These are phyloP conservation scores for Microplitis manilae DNA, from an alignment of 2,888 invertebrate genomes.

Conservation along the genomic window DNA sequence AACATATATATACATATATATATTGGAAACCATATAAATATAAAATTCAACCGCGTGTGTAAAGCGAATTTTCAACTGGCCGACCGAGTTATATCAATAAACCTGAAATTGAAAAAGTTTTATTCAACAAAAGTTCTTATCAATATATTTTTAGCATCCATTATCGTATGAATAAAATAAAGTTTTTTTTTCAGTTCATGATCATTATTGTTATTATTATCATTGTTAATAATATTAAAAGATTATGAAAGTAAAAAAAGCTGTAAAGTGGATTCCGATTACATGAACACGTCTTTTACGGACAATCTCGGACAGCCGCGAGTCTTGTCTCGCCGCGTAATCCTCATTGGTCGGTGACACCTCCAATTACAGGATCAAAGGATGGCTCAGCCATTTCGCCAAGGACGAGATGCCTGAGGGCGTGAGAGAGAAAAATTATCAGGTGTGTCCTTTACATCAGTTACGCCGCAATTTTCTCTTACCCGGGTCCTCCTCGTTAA, in stretches of 20 bases:
- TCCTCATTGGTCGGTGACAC: conserved; percentile 53
- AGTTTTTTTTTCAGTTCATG: background rate
- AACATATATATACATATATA: background rate
- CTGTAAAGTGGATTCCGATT: conserved; percentile 29
- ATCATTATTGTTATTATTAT: background rate
- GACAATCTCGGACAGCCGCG: conserved; percentile 44
- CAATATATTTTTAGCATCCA: background rate
- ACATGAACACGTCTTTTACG: conserved; percentile 9
- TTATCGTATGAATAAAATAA: background rate
- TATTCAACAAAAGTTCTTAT: background rate
- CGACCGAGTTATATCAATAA: conserved; percentile 2
- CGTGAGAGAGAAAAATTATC: conserved; percentile 35
- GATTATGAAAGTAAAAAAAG: background rate
- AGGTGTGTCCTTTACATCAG: conserved; percentile 43
- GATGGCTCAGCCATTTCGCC: conserved; percentile 52
- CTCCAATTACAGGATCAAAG: conserved; percentile 65
- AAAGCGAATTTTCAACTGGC: conserved; percentile 4
- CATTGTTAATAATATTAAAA: background rate
- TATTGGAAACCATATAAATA: conserved; percentile 6
- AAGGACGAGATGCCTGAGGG: conserved; percentile 42
- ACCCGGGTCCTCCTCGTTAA: conserved; percentile 37
- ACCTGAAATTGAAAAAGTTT: background rate
- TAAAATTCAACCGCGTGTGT: conserved; percentile 23
- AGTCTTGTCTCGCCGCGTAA: conserved; percentile 34
- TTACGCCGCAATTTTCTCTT: conserved; percentile 45